Evolutionary conservation across 64 coral and sea anemone species (phyloP), one percentile per base, ranked within the genome.

Genomic region (Montipora cactus): DNA sequence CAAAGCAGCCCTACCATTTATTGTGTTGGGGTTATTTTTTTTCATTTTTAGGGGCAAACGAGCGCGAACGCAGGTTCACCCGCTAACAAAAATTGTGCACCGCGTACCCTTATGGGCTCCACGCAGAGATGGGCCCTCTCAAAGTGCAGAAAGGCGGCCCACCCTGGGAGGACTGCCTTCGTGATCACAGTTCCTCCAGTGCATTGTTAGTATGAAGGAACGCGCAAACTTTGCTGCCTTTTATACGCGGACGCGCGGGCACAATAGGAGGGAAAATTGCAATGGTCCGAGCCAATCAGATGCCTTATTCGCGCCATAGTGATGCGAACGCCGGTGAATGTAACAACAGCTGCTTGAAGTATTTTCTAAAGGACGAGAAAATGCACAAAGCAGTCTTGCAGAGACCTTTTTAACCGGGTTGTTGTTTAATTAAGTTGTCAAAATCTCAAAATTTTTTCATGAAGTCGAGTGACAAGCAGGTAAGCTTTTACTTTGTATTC

Each of bases 181-280:
- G 19, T 96, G 95, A 96, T 96, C 95, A 96, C 95, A 91, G 88
- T 96, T 77, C 89, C 81, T 94, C 95, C 92, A 91, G 95, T 90
- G 88, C 95, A 94, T 96, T 96, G 95, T 96, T 96, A 96, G 95
- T 96, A 96, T 96, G 95, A 94, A 53, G 19, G 53, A 76, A 9
- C 37, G 61, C 46, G 53, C 75, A 16, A 67, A 66, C 59, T 59
- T 73, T 90, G 77, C 88, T 77, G 90, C 67, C 88, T 94, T 94
- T 94, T 96, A 94, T 94, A 94, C 47, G 50, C 68, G 51, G 58
- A 28, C 44, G 79, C 23, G 69, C 71, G 79, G 53, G 55, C 59
- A 75, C 10, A 25, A 47, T 48, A 77, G 79, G 79, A 79, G 87
- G 93, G 57, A 64, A 78, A 76, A 21, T 49, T 81, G 69, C 71